Evolutionary conservation across 2,888 invertebrate genomes (phyloP).

Genomic region (Pseudococcus viburni): DNA sequence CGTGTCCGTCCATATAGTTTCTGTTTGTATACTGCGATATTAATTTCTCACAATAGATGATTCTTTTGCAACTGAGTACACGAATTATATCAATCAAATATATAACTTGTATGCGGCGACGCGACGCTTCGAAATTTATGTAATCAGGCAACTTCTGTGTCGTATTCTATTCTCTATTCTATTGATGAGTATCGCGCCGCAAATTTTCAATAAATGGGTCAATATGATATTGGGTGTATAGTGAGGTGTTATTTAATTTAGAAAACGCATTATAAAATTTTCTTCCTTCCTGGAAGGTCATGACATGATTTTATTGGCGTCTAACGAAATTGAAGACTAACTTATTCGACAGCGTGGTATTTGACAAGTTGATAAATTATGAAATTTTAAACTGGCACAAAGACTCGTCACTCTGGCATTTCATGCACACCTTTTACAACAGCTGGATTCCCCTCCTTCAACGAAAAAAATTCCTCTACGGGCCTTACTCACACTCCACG

Average conservation of each 20-base stretch:
- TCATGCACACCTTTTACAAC: too few species aligned
- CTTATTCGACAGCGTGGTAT: too few species aligned
- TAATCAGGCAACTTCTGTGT: background rate
- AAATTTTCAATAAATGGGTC: conserved; percentile 16
- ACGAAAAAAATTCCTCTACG: too few species aligned
- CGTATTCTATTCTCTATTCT: background rate
- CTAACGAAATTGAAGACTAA: background rate
- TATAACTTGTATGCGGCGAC: background rate
- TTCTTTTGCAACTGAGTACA: background rate
- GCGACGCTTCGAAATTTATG: conserved; percentile 5
- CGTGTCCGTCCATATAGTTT: background rate
- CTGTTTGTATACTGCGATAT: background rate
- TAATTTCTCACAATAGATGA: conserved; percentile 6
- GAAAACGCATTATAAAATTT: background rate
- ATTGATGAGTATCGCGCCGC: background rate
- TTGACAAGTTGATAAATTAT: too few species aligned
- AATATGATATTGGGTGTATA: background rate
- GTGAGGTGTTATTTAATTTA: background rate
- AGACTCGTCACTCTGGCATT: too few species aligned
- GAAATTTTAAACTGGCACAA: too few species aligned
- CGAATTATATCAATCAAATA: conserved; percentile 4
- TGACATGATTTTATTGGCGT: background rate
- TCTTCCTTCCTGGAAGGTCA: conserved; percentile 12
- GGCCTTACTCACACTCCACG: too few species aligned
- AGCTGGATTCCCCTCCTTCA: too few species aligned